Evolutionary conservation across 37 sponge, comb jelly and placozoan genomes (phyloP), one percentile per base, ranked within the genome.

Genomic region (Tethya wilhelma): DNA sequence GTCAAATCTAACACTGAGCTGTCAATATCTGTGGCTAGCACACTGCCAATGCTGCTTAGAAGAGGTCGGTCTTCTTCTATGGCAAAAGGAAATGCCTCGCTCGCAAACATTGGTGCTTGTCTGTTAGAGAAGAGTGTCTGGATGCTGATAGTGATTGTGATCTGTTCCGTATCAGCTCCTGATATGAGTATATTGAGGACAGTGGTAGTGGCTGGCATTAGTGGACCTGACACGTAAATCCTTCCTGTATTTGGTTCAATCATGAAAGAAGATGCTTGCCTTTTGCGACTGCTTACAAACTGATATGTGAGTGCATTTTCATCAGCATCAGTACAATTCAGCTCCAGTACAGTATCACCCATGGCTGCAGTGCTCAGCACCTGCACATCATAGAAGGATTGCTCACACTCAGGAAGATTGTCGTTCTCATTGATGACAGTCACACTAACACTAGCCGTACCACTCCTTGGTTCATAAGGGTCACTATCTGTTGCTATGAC

Each of bases 351-450:
- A 4, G 44, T 58, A 22, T 60, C 67, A 30, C 56, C 77, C 41
- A 22, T 25, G 36, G 36, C 12, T 25, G 53, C 56, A 58, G 34
- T 75, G 23, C 76, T 79, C 20, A 28, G 53, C 1, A 84, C 33
- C 2, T 33, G 19, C 0, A 40, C 75, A 73, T 49, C 30, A 34
- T 80, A 80, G 69, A 74, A 38, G 0, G 2, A 6, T 32, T 37
- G 12, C 28, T 56, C 34, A 75, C 81, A 87, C 17, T 62, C 28
- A 9, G 91, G 91, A n/a, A 70, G 4, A 41, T 91, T 91, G 41
- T 87, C 92, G 64, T 91, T 91, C 22, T 58, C 83, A 73, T 93
- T 89, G 8, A 34, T 20, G 28, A 93, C 90, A 17, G 59, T 58
- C 9, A 87, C 70, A 40, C 19, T 75, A 46, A 80, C 81, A 20